Evolutionary conservation across 2,113 vertebrate species (phyloP).

Genomic region (Osmerus eperlanus): DNA sequence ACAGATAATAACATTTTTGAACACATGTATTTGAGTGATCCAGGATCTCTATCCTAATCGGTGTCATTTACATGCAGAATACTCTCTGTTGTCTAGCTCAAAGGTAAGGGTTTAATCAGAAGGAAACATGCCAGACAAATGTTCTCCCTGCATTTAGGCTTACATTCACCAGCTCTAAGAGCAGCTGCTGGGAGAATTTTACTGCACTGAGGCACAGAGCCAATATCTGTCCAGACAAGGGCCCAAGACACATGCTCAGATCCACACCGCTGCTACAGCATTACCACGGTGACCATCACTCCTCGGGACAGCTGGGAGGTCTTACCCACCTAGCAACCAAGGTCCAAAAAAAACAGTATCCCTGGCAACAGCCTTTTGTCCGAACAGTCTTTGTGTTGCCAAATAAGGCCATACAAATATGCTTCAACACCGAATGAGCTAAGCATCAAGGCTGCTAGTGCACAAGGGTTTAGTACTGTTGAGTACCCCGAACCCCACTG

Average conservation of each 20-base stretch:
- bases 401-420: not conserved
- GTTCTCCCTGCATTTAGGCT: too few relatives aligned
- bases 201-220: constrained; percentile 48
- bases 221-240: constrained; percentile 35
- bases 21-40: too few relatives aligned
- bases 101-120: too few relatives aligned
- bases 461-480: too few relatives aligned
- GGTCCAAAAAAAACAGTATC: constrained; percentile 45
- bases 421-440: not conserved
- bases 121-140: too few relatives aligned
- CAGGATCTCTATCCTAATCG: too few relatives aligned
- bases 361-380: constrained; percentile 46
- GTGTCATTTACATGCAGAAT: too few relatives aligned
- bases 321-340: constrained; percentile 40
- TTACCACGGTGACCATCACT: constrained; percentile 40
- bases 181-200: constrained; percentile 39
- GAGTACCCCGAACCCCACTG: too few relatives aligned
- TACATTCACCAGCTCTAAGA: constrained; percentile 8
- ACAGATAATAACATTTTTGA: too few relatives aligned
- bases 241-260: constrained; percentile 44
- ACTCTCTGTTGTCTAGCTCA: too few relatives aligned
- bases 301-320: constrained; percentile 63
- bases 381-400: constrained; percentile 18
- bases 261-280: constrained; percentile 5
- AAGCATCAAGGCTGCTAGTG: too few relatives aligned